Evolutionary conservation across 1,140 invertebrate genomes (phyloP).

Genomic region (Phymastichus coffea): DNA sequence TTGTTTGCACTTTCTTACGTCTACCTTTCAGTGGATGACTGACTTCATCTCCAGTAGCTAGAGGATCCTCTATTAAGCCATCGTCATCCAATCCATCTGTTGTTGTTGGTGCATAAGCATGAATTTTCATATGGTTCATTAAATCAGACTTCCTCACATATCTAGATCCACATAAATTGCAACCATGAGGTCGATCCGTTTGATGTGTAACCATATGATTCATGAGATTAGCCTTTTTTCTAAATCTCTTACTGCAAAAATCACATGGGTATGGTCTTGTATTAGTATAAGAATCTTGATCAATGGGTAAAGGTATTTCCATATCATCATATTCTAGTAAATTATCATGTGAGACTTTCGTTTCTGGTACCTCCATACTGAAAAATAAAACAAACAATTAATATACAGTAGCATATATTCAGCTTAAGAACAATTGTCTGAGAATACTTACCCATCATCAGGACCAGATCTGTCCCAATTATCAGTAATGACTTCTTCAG

Average conservation of each 20-base stretch:
- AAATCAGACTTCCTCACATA: constrained; percentile 76
- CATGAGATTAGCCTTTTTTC: constrained; percentile 79
- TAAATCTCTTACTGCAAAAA: constrained; percentile 77
- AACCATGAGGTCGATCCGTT: constrained; percentile 73
- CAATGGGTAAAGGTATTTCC: constrained; percentile 75
- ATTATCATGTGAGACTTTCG: constrained; percentile 57
- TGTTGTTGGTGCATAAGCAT: constrained; percentile 68
- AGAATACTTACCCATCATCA: constrained; percentile 64
- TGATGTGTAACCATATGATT: constrained; percentile 84
- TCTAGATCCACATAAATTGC: constrained; percentile 75
- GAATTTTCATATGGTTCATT: constrained; percentile 79
- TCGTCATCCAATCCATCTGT: constrained; percentile 55
- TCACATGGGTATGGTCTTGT: constrained; percentile 82
- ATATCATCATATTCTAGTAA: constrained; percentile 65
- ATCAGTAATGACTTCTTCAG: constrained; percentile 76
- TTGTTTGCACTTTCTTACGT: constrained; percentile 50
- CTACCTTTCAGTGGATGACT: constrained; percentile 44
- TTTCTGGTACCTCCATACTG: constrained; percentile 66
- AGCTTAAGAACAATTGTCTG: no score
- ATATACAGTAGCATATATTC: background rate
- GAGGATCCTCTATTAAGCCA: constrained; percentile 48
- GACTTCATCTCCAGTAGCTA: constrained; percentile 48
- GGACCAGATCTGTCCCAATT: constrained; percentile 72
- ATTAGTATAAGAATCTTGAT: constrained; percentile 79
- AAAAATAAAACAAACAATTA: constrained; percentile 18